A percentile compares a stretch with the other conserved stretches of the same genome.
Conservation (phyloP, 2,888 invertebrate genomes). For the Idaea dimidiata region DNA sequence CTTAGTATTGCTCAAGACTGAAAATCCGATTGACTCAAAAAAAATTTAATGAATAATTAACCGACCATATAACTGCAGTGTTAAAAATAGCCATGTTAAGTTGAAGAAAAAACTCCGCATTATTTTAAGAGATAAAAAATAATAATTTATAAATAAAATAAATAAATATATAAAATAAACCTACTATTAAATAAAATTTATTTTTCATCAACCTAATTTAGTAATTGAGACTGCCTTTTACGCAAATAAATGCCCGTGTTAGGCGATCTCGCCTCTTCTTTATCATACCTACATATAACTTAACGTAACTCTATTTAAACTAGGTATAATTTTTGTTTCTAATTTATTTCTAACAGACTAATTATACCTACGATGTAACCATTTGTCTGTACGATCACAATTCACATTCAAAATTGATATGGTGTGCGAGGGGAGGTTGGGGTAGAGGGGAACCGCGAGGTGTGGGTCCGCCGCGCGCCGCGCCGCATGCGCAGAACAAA, state of each 20-base stretch:
- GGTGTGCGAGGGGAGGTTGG: slow-evolving; percentile 15
- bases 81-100: too few relatives aligned
- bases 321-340: too few relatives aligned
- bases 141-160: too few relatives aligned
- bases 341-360: background rate
- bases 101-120: background rate
- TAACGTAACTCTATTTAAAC: too few relatives aligned
- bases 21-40: background rate
- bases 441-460: slow-evolving; percentile 23
- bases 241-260: too few relatives aligned
- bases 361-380: slow-evolving; percentile 1
- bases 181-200: too few relatives aligned
- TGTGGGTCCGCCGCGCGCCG: slow-evolving; percentile 50
- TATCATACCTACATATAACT: too few relatives aligned
- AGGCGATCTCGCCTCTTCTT: too few relatives aligned
- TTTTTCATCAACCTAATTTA: too few relatives aligned
- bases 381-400: slow-evolving; percentile 11
- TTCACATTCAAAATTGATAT: slow-evolving; percentile 9
- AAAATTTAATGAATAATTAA: background rate
- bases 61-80: too few relatives aligned
- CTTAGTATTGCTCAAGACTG: background rate
- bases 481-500: slow-evolving; percentile 73
- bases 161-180: too few relatives aligned
- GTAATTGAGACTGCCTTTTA: too few relatives aligned
- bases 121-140: background rate